Evolutionary conservation across 2,113 vertebrate species (phyloP).

Genomic region (Upupa epops): DNA sequence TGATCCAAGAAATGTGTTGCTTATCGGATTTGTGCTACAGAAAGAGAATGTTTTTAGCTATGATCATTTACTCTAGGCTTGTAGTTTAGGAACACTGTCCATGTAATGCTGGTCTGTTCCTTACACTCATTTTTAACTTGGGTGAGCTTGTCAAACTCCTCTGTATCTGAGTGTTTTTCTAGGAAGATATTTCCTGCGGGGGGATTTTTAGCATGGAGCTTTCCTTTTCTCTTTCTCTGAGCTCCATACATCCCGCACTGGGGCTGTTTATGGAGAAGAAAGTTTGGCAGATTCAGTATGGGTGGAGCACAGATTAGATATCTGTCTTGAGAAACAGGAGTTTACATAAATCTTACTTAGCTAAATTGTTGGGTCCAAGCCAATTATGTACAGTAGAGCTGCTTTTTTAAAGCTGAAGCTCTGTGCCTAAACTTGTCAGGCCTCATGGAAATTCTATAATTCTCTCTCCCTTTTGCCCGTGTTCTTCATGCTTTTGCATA

Average conservation of each 20-base stretch:
- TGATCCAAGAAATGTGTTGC: not conserved
- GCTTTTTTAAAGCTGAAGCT: not conserved
- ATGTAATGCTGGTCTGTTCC: not conserved
- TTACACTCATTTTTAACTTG: not conserved
- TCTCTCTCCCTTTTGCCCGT: not conserved
- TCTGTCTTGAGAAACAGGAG: constrained; percentile 21
- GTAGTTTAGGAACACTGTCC: not conserved
- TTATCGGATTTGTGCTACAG: not conserved
- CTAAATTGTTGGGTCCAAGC: not conserved
- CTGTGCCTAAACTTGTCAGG: not conserved
- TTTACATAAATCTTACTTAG: constrained; percentile 32
- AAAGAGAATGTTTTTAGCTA: not conserved
- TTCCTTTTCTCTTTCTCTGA: not conserved
- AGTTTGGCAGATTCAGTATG: not conserved
- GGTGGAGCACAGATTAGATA: constrained; percentile 8
- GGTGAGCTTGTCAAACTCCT: not conserved
- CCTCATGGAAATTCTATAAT: not conserved
- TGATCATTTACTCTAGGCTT: not conserved
- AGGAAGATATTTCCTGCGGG: not conserved
- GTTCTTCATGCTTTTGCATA: not conserved
- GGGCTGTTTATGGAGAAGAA: not conserved
- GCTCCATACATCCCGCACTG: not conserved
- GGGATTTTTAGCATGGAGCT: not conserved
- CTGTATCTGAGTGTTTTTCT: not conserved
- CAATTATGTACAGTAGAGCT: not conserved